Evolutionary conservation across 2,113 vertebrate genomes (phyloP).

Genomic region (Scatophagus argus): DNA sequence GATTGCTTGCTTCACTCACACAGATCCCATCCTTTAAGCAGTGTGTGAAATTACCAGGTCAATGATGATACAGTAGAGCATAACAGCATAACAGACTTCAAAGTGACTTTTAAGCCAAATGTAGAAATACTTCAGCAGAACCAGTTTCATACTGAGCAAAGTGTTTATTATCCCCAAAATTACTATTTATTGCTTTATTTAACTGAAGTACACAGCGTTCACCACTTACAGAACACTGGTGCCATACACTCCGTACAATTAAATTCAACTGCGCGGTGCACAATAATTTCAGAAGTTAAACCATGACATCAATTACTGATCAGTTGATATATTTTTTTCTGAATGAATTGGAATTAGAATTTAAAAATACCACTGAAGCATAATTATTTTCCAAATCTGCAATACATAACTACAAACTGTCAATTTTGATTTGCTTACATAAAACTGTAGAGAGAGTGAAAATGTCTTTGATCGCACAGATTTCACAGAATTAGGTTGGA

Average conservation of each 20-base stretch:
- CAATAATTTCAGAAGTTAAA: background rate
- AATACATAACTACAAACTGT: background rate
- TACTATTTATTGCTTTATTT: background rate
- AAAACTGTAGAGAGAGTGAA: background rate
- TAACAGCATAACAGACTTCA: conserved; percentile 38
- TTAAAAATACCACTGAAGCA: background rate
- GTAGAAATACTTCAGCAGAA: background rate
- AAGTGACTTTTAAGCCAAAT: conserved; percentile 26
- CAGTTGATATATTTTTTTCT: background rate
- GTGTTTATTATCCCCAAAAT: background rate
- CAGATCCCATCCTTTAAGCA: conserved; percentile 19
- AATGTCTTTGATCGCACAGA: background rate
- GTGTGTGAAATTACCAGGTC: conserved; percentile 50
- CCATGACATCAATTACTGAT: background rate
- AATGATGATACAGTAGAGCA: conserved; percentile 52
- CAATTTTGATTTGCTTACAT: background rate
- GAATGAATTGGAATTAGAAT: background rate
- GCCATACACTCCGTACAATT: background rate
- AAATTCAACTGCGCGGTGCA: background rate
- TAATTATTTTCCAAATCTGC: background rate
- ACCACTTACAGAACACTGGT: conserved; percentile 45
- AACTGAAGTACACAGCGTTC: background rate
- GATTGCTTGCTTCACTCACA: background rate
- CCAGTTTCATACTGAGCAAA: background rate
- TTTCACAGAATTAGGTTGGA: background rate